phyloP scores from a whole-genome alignment of 2,113 vertebrate species.

The Monarcha castaneiventris region DNA sequence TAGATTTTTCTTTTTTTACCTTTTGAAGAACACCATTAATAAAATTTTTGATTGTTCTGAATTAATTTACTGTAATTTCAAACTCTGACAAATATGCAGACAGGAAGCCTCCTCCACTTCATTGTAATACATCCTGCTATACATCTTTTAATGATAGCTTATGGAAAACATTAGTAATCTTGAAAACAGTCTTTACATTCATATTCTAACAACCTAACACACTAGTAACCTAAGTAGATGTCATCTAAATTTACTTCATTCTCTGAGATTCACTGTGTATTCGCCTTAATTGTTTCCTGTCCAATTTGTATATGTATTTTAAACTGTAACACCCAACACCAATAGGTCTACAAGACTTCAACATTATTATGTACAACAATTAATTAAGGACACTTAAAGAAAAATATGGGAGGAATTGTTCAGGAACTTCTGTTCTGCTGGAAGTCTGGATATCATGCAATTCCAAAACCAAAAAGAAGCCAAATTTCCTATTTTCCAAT shows the following conservation, averaged over 20 bases:
- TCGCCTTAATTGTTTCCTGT: not conserved
- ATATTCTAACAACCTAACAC: not conserved
- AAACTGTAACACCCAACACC: not conserved
- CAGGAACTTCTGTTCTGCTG: not conserved
- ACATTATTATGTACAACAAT: not conserved
- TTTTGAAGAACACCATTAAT: not conserved
- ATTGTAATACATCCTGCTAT: not conserved
- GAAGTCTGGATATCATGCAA: not conserved
- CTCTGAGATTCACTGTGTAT: not conserved
- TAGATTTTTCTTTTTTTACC: not conserved
- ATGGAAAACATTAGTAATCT: not conserved
- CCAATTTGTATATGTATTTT: not conserved
- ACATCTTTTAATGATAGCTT: not conserved
- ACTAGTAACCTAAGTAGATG: not conserved
- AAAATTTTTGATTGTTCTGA: not conserved
- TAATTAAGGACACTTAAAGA: not conserved
- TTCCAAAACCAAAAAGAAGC: not conserved
- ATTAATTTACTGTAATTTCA: constrained; percentile 8
- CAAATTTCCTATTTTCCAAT: not conserved
- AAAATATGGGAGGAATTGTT: not conserved
- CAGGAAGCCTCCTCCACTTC: not conserved
- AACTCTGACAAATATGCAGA: not conserved
- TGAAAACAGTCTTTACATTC: not conserved
- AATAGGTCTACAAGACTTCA: not conserved
- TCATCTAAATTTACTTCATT: not conserved